phyloP scores from a whole-genome alignment of 2,797 vertebrate genomes.

The Sebastes kiyomatsui region DNA sequence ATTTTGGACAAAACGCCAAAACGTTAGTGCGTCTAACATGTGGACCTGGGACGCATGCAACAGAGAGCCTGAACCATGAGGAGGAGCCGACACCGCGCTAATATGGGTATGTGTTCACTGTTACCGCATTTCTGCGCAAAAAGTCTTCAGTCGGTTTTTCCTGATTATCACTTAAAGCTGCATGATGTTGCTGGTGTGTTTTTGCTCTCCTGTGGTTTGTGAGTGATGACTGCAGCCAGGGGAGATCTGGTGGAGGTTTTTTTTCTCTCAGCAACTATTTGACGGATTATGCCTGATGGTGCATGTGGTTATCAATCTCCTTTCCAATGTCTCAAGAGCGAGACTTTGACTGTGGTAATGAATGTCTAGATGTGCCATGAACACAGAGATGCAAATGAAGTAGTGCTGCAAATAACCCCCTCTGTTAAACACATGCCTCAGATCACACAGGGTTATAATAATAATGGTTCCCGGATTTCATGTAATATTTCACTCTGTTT shows the following conservation, averaged over 20 bases:
- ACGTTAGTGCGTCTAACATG: slow-evolving; percentile 71
- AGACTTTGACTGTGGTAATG: slow-evolving; percentile 40
- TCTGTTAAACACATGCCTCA: slow-evolving; percentile 7
- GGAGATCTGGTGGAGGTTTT: slow-evolving; percentile 19
- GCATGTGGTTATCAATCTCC: slow-evolving; percentile 39
- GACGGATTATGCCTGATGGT: slow-evolving; percentile 37
- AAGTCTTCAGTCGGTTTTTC: slow-evolving; percentile 19
- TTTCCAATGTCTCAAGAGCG: slow-evolving; percentile 25
- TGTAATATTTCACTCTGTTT: not conserved
- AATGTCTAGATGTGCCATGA: not conserved
- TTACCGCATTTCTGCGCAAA: slow-evolving; percentile 23
- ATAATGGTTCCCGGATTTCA: not conserved
- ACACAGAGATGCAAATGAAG: slow-evolving; percentile 30
- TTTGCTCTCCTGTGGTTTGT: slow-evolving; percentile 28
- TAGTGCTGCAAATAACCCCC: slow-evolving; percentile 22
- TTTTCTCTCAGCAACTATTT: slow-evolving; percentile 40
- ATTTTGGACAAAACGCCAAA: slow-evolving; percentile 53
- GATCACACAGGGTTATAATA: not conserved
- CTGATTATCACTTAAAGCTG: slow-evolving; percentile 39
- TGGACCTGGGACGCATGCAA: slow-evolving; percentile 66
- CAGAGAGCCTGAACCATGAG: slow-evolving; percentile 66
- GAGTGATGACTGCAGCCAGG: slow-evolving; percentile 57
- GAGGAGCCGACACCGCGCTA: slow-evolving; percentile 71
- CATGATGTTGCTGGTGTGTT: slow-evolving; percentile 21
- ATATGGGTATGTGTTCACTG: slow-evolving; percentile 79